A percentile compares a stretch with the other conserved stretches of the same genome.
phyloP scores from a whole-genome alignment of 2,888 invertebrate species.

The Campopleginae sp. region DNA sequence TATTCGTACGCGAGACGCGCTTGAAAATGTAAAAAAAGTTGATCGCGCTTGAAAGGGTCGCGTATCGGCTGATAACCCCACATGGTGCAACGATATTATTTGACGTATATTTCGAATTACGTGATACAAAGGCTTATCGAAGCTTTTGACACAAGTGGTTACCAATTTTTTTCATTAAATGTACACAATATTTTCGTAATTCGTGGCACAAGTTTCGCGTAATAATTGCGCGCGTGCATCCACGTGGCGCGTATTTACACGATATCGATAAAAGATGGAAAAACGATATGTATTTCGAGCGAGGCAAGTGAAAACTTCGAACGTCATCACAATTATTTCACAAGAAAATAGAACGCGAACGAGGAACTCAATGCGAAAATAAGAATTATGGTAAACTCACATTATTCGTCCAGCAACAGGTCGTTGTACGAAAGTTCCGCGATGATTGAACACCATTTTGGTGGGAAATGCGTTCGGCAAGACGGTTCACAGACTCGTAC shows the following conservation, averaged over 20 bases:
- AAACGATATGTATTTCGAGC: neutral
- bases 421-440: constrained; percentile 63
- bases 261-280: neutral
- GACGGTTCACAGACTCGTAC: constrained; percentile 63
- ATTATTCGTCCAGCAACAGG: constrained; percentile 66
- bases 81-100: constrained; percentile 60
- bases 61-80: constrained; percentile 58
- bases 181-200: neutral
- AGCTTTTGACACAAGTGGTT: neutral
- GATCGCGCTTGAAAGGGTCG: constrained; percentile 39
- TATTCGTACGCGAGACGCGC: neutral
- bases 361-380: neutral
- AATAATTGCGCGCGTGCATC: neutral
- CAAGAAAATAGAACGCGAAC: neutral
- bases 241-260: neutral
- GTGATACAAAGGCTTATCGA: constrained; percentile 8
- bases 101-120: constrained; percentile 44
- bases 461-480: constrained; percentile 58
- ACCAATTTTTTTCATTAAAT: neutral
- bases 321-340: neutral
- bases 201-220: neutral
- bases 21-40: neutral
- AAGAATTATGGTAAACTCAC: constrained; percentile 69
- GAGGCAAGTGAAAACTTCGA: neutral
- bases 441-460: constrained; percentile 59